Evolutionary conservation across 2,888 invertebrate species (phyloP), one percentile per base, ranked within the genome.

Genomic region (Imbricaverruca yamaguchii): DNA sequence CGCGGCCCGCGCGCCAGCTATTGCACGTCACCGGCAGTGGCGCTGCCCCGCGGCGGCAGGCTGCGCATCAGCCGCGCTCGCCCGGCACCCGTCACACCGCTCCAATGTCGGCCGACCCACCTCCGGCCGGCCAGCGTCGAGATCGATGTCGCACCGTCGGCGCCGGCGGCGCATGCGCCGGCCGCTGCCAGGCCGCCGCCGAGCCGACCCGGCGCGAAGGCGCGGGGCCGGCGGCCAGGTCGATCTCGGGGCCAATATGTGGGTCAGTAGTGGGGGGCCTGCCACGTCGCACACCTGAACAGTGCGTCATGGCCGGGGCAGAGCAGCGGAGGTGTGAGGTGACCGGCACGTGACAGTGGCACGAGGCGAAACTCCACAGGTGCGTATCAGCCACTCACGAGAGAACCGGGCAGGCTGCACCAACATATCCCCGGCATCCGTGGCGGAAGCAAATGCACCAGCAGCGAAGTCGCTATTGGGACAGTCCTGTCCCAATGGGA

Each of bases 91-190:
- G 3, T 6, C 9, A 0, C 67, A 10, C 21, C 7, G 63, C 63
- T 10, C 10, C 10, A 21, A n/a, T 25, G 23, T 23, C 69, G 39
- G 69, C 7, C 39, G 3, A 9, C 69, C 15, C 39, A 39, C 15
- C 74, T 53, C 74, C 53, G 53, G 74, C 55, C 74, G 69, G 25
- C 69, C 8, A 12, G 15, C 53, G 74, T 74, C 74, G 74, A 2
- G 74, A 74, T 74, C 74, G 74, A 74, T 74, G 74, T 21, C 6
- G 55, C 9, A 0, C 39, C 2, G 21, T 21, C 21, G 15, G 69
- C 53, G 53, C 18, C 53, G 11, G 55, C 74, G 11, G 74, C 74
- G 74, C 74, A 12, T 74, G 74, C 74, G 74, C 74, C 74, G 74
- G 12, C 53, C 12, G 74, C 55, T 21, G 74, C 74, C 74, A 74